These are phyloP conservation scores for Meloidogyne floridensis DNA, from an alignment of 1,140 invertebrate species.

Conservation along the genomic window DNA sequence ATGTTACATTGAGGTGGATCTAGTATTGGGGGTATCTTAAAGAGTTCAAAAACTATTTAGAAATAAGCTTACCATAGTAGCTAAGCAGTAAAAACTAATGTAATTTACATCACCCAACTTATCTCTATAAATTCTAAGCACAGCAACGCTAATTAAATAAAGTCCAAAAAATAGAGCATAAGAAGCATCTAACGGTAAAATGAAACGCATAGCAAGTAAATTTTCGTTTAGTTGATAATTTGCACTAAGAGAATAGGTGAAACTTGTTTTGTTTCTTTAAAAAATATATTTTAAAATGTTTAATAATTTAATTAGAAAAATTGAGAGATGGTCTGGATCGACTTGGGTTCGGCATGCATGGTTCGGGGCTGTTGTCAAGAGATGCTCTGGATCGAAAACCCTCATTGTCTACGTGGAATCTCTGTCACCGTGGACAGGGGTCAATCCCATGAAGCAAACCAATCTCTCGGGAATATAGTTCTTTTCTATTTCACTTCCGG, in stretches of 20 bases:
- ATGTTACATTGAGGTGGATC: no score
- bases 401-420: no score
- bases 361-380: no score
- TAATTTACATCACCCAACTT: not conserved
- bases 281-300: not conserved
- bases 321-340: no score
- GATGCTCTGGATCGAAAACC: no score
- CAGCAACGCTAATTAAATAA: not conserved
- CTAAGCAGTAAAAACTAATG: not conserved
- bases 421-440: no score
- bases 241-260: constrained; percentile 5
- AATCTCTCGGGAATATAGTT: no score
- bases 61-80: not conserved
- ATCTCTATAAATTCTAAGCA: constrained; percentile 10
- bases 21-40: no score
- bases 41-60: no score
- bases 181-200: constrained; percentile 27
- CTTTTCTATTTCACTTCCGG: no score
- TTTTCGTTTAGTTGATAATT: constrained; percentile 26
- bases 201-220: constrained; percentile 18
- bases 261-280: constrained; percentile 15
- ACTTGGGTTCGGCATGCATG: no score
- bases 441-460: no score
- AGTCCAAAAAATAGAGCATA: constrained; percentile 18
- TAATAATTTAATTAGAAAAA: not conserved